These are phyloP conservation scores for Arbacia lixula DNA, from an alignment of 53 echinoderm and acorn worm genomes.

Conservation along the genomic window DNA sequence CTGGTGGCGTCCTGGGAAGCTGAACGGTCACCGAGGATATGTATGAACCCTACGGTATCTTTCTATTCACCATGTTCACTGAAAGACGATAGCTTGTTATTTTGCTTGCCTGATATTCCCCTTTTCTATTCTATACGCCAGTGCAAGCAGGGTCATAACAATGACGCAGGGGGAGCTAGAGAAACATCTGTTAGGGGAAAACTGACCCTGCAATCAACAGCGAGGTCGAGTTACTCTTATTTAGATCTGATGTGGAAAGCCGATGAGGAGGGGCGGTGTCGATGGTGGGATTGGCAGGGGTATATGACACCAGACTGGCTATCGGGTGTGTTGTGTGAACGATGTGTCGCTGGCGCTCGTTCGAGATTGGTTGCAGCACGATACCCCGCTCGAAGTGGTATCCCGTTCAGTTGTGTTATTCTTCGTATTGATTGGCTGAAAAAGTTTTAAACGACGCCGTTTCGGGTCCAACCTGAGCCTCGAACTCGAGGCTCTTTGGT, in stretches of 20 bases:
- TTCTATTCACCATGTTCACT: slow-evolving; percentile 24
- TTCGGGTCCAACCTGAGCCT: slow-evolving; percentile 16
- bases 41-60: slow-evolving; percentile 9
- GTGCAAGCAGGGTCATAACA: slow-evolving; percentile 32
- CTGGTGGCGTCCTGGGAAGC: slow-evolving; percentile 16
- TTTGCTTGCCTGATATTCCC: slow-evolving; percentile 44
- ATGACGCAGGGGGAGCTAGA: slow-evolving; percentile 35
- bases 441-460: slow-evolving; percentile 23
- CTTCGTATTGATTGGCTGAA: too few relatives aligned
- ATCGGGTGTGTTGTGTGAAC: slow-evolving; percentile 20
- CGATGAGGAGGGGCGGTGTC: slow-evolving; percentile 14
- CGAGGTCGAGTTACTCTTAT: slow-evolving; percentile 16
- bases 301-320: slow-evolving; percentile 3
- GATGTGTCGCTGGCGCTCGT: slow-evolving; percentile 15
- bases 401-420: too few relatives aligned
- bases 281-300: slow-evolving; percentile 15
- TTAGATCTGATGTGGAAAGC: slow-evolving; percentile 26
- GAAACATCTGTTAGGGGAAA: slow-evolving; percentile 58
- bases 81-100: slow-evolving; percentile 44
- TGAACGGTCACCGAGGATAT: slow-evolving; percentile 6
- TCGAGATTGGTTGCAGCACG: too few relatives aligned
- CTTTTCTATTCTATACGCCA: background rate
- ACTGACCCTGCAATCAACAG: slow-evolving; percentile 51
- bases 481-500: slow-evolving; percentile 33
- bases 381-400: too few relatives aligned